These are phyloP conservation scores for Pararge aegeria DNA, from an alignment of 1,140 invertebrate genomes.

Conservation along the genomic window DNA sequence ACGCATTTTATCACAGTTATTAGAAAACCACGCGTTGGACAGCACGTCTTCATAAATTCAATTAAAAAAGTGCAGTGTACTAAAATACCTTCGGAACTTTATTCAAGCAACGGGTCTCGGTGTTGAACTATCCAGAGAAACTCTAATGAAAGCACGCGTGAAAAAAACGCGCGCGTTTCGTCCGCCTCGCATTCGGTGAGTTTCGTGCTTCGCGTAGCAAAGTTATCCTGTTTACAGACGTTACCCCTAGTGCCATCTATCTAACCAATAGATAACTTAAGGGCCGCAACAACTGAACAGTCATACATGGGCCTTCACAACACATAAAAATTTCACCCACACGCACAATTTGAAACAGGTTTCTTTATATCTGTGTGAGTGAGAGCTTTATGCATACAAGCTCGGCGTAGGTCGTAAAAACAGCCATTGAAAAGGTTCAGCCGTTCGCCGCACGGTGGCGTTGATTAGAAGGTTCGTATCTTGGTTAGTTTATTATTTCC, in stretches of 20 bases:
- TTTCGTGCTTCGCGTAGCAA: conserved; percentile 19
- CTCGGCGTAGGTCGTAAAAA: conserved; percentile 45
- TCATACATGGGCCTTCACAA: conserved; percentile 54
- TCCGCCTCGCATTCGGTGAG: conserved; percentile 51
- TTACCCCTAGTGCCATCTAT: conserved; percentile 70
- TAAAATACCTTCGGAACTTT: conserved; percentile 48
- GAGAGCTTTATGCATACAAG: conserved; percentile 50
- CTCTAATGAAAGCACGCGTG: conserved; percentile 51
- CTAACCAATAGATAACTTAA: conserved; percentile 54
- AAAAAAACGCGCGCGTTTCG: conserved; percentile 39
- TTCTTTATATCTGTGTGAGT: conserved; percentile 58
- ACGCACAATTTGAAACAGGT: conserved; percentile 55
- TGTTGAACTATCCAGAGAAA: conserved; percentile 48
- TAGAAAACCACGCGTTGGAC: conserved; percentile 62
- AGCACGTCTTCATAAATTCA: conserved; percentile 68
- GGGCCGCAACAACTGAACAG: conserved; percentile 42
- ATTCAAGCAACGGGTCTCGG: conserved; percentile 39
- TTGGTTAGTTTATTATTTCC: conserved; percentile 14
- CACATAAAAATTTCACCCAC: conserved; percentile 58
- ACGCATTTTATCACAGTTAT: conserved; percentile 73
- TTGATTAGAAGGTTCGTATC: conserved; percentile 54
- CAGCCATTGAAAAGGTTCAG: conserved; percentile 68
- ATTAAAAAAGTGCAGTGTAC: conserved; percentile 60
- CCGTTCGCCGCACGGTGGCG: conserved; percentile 73
- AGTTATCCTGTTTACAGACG: conserved; percentile 18